Evolutionary conservation across 64 coral and sea anemone species (phyloP).

Genomic region (Dendronephthya gigantea): DNA sequence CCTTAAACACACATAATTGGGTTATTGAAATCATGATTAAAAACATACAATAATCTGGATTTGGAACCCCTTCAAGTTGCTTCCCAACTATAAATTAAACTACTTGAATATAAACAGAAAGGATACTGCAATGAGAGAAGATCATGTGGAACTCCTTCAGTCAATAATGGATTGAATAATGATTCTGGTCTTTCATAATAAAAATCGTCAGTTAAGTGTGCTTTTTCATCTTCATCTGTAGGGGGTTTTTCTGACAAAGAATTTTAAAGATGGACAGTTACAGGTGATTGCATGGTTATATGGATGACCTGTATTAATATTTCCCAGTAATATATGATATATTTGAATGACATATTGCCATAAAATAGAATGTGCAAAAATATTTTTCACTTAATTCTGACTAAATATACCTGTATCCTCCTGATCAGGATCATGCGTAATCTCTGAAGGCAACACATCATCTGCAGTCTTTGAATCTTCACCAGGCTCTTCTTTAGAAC

Average conservation of each 20-base stretch:
- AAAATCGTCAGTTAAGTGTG: conserved; percentile 76
- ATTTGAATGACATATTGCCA: too few relatives aligned
- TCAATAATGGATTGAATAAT: conserved; percentile 53
- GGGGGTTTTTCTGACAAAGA: conserved; percentile 15
- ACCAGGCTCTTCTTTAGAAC: background rate
- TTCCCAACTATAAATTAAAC: background rate
- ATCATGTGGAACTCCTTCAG: conserved; percentile 61
- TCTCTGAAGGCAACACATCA: background rate
- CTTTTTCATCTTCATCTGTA: conserved; percentile 56
- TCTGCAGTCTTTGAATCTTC: background rate
- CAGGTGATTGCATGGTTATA: background rate
- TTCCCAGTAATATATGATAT: too few relatives aligned
- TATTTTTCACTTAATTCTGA: too few relatives aligned
- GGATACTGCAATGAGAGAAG: conserved; percentile 90
- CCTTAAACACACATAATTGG: too few relatives aligned
- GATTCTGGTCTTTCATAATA: conserved; percentile 70
- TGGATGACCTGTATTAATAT: background rate
- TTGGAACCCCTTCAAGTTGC: too few relatives aligned
- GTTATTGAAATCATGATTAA: background rate
- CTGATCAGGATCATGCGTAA: background rate
- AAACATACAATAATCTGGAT: too few relatives aligned
- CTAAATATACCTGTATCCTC: background rate
- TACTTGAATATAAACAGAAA: conserved; percentile 24
- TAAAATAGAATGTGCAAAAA: background rate
- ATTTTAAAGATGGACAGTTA: background rate